phyloP scores from a whole-genome alignment of 2,888 invertebrate species.

The Meiosimyza decipiens region DNA sequence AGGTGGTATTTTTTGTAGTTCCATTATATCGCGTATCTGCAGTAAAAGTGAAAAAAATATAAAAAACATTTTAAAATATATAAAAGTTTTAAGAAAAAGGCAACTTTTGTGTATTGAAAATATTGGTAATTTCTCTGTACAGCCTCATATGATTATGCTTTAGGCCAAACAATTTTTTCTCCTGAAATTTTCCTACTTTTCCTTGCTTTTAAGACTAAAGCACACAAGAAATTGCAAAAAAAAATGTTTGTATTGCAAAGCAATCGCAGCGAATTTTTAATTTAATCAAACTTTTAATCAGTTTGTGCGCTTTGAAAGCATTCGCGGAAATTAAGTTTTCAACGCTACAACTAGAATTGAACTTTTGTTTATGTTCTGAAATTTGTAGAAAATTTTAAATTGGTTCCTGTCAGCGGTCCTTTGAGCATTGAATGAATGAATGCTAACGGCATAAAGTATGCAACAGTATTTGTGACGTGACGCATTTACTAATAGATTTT shows the following conservation, averaged over 20 bases:
- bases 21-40: slow-evolving; percentile 72
- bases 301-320: background rate
- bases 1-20: slow-evolving; percentile 70
- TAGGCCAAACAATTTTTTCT: background rate
- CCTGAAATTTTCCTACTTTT: background rate
- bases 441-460: no score
- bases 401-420: slow-evolving; percentile 46
- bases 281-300: background rate
- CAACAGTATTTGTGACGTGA: no score
- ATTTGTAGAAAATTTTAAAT: slow-evolving; percentile 47
- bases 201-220: background rate
- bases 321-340: slow-evolving; percentile 15
- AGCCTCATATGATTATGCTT: background rate
- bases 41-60: slow-evolving; percentile 29
- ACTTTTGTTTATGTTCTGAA: slow-evolving; percentile 16
- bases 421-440: no score
- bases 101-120: background rate
- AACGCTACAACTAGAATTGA: slow-evolving; percentile 47
- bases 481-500: no score
- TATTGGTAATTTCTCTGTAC: slow-evolving; percentile 1
- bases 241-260: background rate
- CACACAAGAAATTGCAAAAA: background rate
- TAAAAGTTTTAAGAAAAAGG: no score
- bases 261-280: background rate
- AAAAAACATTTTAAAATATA: no score